Conservation (phyloP, 2,888 invertebrate species). For the Rhimphoctona megacephalus region DNA sequence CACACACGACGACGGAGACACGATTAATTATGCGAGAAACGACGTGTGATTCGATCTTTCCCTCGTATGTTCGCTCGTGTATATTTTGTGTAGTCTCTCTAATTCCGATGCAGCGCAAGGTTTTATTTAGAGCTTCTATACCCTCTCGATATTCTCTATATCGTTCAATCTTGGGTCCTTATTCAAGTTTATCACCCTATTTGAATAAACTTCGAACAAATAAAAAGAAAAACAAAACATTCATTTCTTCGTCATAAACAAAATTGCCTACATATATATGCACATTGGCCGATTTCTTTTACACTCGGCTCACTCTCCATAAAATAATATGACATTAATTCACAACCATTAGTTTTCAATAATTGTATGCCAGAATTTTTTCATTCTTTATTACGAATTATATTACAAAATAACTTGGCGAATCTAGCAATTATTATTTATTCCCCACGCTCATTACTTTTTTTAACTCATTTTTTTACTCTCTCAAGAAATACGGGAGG, state of each 20-base stretch:
- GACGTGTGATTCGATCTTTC: constrained; percentile 71
- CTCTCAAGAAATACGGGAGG: not conserved
- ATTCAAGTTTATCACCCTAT: not conserved
- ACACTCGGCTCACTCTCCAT: not conserved
- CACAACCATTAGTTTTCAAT: not conserved
- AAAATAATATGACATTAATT: not conserved
- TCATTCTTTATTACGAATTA: not conserved
- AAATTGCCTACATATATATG: constrained; percentile 57
- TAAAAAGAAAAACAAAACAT: not conserved
- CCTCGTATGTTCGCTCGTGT: constrained; percentile 35
- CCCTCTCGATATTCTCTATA: constrained; percentile 22
- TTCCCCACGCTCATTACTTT: not conserved
- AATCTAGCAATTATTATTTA: constrained; percentile 10
- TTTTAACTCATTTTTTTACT: not conserved
- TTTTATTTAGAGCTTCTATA: constrained; percentile 29
- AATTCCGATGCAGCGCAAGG: constrained; percentile 21
- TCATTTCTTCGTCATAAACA: not conserved
- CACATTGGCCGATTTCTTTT: constrained; percentile 48
- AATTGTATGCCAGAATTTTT: not conserved
- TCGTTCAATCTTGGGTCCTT: constrained; percentile 34
- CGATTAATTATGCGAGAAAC: constrained; percentile 75
- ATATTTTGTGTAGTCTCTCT: constrained; percentile 19
- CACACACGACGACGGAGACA: constrained; percentile 63
- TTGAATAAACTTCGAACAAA: not conserved
- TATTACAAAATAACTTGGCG: not conserved